A percentile compares a stretch with the other conserved stretches of the same genome.
These are phyloP conservation scores for honey bee (Apis mellifera) DNA, from an alignment of 1,140 invertebrate genomes.

Conservation along the genomic window Amel_HAv3.1 CM009943.2:8013501-8014000, in stretches of 20 bases:
- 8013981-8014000: not conserved
- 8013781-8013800: conserved; percentile 71
- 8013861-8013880: conserved; percentile 82
- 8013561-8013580: conserved; percentile 73
- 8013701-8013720: conserved; percentile 51
- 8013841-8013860: conserved; percentile 80
- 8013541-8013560: conserved; percentile 42
- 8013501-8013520: not conserved
- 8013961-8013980: not conserved
- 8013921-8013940: conserved; percentile 79
- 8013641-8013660: not conserved
- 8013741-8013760: conserved; percentile 71
- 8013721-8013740: conserved; percentile 77
- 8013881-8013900: conserved; percentile 81
- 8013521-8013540: no score
- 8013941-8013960: conserved; percentile 51
- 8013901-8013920: conserved; percentile 77
- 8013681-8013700: conserved; percentile 32
- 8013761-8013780: conserved; percentile 81
- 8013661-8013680: conserved; percentile 20
- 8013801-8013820: not conserved
- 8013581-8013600: conserved; percentile 74
- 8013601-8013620: conserved; percentile 77
- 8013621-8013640: conserved; percentile 57
- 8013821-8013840: conserved; percentile 74